phyloP scores from a whole-genome alignment of 2,888 invertebrate genomes.

The Pristionchus japonicus region DNA sequence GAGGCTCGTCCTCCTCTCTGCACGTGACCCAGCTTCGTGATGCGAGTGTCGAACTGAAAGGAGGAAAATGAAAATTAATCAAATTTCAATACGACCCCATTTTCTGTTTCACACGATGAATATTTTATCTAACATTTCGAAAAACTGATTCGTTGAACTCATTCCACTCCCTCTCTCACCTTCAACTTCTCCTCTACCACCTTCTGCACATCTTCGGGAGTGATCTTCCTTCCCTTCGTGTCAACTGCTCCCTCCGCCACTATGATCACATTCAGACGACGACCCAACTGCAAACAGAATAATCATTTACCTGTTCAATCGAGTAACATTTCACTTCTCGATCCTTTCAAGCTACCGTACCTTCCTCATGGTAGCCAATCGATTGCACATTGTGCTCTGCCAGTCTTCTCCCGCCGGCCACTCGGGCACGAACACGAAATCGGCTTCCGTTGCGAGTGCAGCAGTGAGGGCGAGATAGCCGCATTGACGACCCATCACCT shows the following conservation, averaged over 20 bases:
- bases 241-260: constrained; percentile 97
- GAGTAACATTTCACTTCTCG: background rate
- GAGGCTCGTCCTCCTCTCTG: constrained; percentile 97
- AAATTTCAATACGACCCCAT: background rate
- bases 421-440: constrained; percentile 97
- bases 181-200: constrained; percentile 53
- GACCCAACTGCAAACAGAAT: constrained; percentile 79
- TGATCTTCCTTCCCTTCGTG: constrained; percentile 90
- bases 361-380: constrained; percentile 79
- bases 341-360: background rate
- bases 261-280: constrained; percentile 95
- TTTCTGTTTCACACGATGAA: too few relatives aligned
- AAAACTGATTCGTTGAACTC: background rate
- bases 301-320: background rate
- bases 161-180: background rate
- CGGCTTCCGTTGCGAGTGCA: constrained; percentile 93
- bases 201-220: constrained; percentile 82
- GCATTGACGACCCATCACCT: constrained; percentile 97
- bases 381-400: constrained; percentile 91
- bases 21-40: constrained; percentile 97
- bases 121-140: too few relatives aligned
- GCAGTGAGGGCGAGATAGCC: constrained; percentile 97
- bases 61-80: background rate
- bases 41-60: constrained; percentile 92
- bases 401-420: constrained; percentile 92